Conservation (phyloP, 2,888 invertebrate genomes). For the Andrena chrysosceles region DNA sequence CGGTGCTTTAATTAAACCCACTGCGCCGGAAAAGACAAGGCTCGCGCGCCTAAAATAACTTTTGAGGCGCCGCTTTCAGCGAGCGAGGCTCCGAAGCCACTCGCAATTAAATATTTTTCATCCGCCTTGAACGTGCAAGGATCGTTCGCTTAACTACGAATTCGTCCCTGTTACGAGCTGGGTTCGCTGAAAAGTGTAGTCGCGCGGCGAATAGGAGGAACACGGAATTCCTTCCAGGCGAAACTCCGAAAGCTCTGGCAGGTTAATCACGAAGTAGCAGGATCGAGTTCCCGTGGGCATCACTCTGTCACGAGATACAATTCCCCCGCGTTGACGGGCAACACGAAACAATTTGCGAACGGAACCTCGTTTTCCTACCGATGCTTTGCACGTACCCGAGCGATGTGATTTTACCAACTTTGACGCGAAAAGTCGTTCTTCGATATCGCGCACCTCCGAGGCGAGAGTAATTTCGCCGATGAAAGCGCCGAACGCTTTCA, state of each 20-base stretch:
- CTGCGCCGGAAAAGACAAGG: conserved; percentile 18
- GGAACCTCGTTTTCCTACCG: conserved; percentile 24
- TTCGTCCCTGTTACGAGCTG: background rate
- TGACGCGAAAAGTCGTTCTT: conserved; percentile 12
- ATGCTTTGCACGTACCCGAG: background rate
- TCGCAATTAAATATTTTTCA: conserved; percentile 24
- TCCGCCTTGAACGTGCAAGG: background rate
- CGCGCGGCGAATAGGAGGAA: background rate
- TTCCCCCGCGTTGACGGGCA: conserved; percentile 23
- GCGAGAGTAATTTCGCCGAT: background rate
- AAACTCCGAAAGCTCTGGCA: background rate
- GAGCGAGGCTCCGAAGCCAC: background rate
- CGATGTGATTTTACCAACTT: conserved; percentile 24
- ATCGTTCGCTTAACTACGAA: background rate
- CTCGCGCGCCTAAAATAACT: conserved; percentile 20
- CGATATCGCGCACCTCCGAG: conserved; percentile 9
- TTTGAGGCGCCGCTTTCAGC: conserved; percentile 7
- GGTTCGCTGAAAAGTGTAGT: background rate
- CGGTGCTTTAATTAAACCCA: conserved; percentile 63
- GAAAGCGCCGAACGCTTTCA: background rate
- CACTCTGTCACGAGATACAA: conserved; percentile 33
- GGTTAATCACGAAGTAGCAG: conserved; percentile 37
- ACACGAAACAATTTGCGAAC: conserved; percentile 47
- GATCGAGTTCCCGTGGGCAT: conserved; percentile 37
- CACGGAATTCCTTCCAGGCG: conserved; percentile 24